These are phyloP conservation scores for Eurypyga helias DNA, from an alignment of 2,113 vertebrate genomes.

Conservation along the genomic window DNA sequence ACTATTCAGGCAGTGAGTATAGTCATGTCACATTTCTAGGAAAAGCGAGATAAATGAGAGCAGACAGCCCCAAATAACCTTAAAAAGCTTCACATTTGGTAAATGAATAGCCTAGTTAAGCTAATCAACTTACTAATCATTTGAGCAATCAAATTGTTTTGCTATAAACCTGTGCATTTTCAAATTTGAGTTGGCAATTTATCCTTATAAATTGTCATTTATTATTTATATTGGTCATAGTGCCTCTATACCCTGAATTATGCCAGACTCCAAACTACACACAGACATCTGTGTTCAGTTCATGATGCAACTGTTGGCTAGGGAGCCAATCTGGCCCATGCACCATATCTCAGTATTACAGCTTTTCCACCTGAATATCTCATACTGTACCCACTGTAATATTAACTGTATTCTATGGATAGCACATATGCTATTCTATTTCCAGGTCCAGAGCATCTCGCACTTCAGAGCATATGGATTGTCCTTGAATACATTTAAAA, in stretches of 20 bases:
- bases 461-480: neutral
- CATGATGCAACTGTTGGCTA: accelerated
- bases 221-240: neutral
- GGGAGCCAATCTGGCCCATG: neutral
- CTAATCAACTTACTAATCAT: neutral
- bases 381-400: neutral
- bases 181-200: neutral
- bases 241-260: neutral
- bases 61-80: neutral
- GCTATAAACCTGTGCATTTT: neutral
- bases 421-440: neutral
- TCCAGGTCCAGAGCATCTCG: neutral
- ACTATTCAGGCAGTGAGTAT: neutral
- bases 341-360: neutral
- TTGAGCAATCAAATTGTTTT: neutral
- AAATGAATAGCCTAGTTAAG: neutral
- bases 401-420: neutral
- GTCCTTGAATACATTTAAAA: neutral
- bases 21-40: neutral
- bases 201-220: neutral
- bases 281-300: neutral
- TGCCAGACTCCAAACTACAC: neutral
- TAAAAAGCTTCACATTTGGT: neutral
- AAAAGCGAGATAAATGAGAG: neutral
- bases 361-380: neutral